These are phyloP conservation scores for Thereva nobilitata DNA, from an alignment of 2,888 invertebrate genomes.

Conservation along the genomic window DNA sequence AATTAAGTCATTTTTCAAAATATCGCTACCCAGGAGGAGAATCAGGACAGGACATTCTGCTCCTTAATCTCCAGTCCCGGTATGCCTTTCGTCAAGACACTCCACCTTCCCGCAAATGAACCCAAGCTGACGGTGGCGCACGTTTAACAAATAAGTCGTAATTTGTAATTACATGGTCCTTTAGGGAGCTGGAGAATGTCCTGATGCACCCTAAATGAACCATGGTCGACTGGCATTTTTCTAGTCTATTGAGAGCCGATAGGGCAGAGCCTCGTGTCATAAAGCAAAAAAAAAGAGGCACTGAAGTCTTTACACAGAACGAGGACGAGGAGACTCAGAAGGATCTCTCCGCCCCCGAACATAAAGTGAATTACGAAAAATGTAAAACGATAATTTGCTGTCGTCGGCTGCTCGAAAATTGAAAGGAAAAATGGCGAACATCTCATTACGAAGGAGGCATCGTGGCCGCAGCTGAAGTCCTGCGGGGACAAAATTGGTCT, in stretches of 20 bases:
- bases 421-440: slow-evolving; percentile 36
- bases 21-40: too few species aligned
- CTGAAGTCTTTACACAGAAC: too few species aligned
- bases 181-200: slow-evolving; percentile 35
- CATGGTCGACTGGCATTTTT: slow-evolving; percentile 37
- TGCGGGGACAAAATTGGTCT: slow-evolving; percentile 32
- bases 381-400: slow-evolving; percentile 36
- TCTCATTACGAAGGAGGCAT: slow-evolving; percentile 22
- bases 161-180: slow-evolving; percentile 43
- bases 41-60: too few species aligned
- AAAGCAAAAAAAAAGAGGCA: slow-evolving; percentile 20
- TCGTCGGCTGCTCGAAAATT: slow-evolving; percentile 35
- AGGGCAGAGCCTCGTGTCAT: slow-evolving; percentile 10
- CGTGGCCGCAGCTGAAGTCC: slow-evolving; percentile 19
- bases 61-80: too few species aligned
- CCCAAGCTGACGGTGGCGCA: slow-evolving; percentile 18
- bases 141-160: slow-evolving; percentile 43
- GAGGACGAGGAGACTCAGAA: slow-evolving; percentile 17
- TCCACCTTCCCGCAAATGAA: too few species aligned
- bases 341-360: not conserved
- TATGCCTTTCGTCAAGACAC: too few species aligned
- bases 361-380: slow-evolving; percentile 21
- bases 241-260: slow-evolving; percentile 31
- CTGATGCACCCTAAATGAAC: slow-evolving; percentile 41
- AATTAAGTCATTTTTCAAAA: too few species aligned